Base-by-base conservation (phyloP, 1,140 invertebrate genomes). In the Rhizoglyphus robini region DNA sequence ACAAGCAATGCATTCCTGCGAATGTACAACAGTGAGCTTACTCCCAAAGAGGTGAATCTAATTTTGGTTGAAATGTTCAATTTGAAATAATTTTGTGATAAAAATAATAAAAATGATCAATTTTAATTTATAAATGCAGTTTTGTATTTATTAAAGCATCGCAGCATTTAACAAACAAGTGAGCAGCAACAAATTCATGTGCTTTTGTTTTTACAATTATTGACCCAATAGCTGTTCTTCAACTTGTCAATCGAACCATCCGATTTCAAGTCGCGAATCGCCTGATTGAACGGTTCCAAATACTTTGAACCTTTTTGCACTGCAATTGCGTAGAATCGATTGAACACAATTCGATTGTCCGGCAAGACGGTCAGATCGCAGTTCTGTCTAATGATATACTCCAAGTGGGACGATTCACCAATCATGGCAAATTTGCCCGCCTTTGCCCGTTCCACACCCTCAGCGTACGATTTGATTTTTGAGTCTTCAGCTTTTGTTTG, bases 341-440 rank as follows among this genome's bases (percentile, higher is more conserved):
- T 15, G 18, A 2, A 61, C 8, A 47, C 20, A 18, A 31, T 31
- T 4, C 27, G 25, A 13, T 25, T 13, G 32, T 51, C 61, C n/a
- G 20, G 15, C 8, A 63, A 29, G 11, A 63, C 25, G n/a, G 61
- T 51, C 20, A 63, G 34, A 20, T 63, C 23, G 27, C 61, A 63
- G 23, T 63, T 51, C n/a, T 48, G n/a, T 3, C 18, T 41, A 23
- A n/a, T 32, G 5, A n/a, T 29, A 31, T 63, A 36, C 15, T 63
- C 61, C 3, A 23, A 18, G 15, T 13, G 29, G 15, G 27, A 1
- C n/a, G 27, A 32, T 34, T 58, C 54, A 13, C 18, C 29, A 32
- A 58, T 34, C 15, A 58, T n/a, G 15, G 31, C 54, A 58, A 18
- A 30, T 2, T n/a, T n/a, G n/a, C 27, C 31, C n/a, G n/a, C n/a